Evolutionary conservation across 2,888 invertebrate species (phyloP).

Genomic region (Microplitis deprimator): DNA sequence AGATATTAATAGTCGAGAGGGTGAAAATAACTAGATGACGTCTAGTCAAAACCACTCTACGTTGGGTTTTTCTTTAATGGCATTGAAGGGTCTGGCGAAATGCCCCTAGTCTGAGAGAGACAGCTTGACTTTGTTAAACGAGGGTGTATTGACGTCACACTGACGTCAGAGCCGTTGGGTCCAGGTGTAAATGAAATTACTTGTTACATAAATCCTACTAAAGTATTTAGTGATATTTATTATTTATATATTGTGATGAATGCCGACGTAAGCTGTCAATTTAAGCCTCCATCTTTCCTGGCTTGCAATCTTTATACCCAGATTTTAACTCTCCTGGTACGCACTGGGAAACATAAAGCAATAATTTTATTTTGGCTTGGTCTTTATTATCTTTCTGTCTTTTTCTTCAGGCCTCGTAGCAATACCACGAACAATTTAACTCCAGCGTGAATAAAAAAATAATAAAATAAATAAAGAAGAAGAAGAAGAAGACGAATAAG

Average conservation of each 20-base stretch:
- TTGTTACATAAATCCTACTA: too few relatives aligned
- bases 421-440: not conserved
- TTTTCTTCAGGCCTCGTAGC: not conserved
- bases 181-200: too few relatives aligned
- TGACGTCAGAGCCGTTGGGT: not conserved
- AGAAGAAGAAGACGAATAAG: not conserved
- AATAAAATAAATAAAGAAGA: constrained; percentile 4
- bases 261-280: not conserved
- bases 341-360: constrained; percentile 61
- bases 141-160: too few relatives aligned
- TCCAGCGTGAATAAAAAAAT: not conserved
- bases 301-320: not conserved
- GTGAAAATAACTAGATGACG: too few relatives aligned
- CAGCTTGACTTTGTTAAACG: too few relatives aligned
- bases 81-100: too few relatives aligned
- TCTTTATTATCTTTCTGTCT: constrained; percentile 6
- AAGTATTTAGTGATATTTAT: too few relatives aligned
- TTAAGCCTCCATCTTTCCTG: not conserved
- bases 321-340: not conserved
- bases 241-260: not conserved
- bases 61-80: too few relatives aligned
- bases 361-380: constrained; percentile 53
- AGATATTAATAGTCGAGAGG: too few relatives aligned
- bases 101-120: too few relatives aligned
- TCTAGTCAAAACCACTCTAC: too few relatives aligned